These are phyloP conservation scores for Therioaphis trifolii DNA, from an alignment of 2,888 invertebrate species.

Conservation along the genomic window DNA sequence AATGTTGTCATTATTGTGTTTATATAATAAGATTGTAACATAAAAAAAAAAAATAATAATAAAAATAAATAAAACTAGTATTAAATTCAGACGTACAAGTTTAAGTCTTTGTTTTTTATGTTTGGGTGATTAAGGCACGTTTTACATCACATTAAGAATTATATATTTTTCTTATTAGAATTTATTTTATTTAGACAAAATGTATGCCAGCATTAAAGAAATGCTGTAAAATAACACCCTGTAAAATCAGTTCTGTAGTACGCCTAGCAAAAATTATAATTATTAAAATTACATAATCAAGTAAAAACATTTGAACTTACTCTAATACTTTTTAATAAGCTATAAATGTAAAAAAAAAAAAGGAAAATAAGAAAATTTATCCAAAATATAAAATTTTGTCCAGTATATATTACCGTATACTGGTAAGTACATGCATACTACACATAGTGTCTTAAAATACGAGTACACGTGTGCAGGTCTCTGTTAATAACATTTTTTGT, in stretches of 20 bases:
- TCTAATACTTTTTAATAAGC: constrained; percentile 39
- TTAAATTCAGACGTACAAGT: constrained; percentile 44
- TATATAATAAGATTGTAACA: background rate
- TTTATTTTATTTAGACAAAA: constrained; percentile 39
- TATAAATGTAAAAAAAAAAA: constrained; percentile 10
- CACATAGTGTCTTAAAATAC: constrained; percentile 12
- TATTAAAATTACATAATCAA: constrained; percentile 32
- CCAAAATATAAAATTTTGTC: constrained; percentile 19
- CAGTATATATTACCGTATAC: constrained; percentile 5
- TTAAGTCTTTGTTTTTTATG: constrained; percentile 54
- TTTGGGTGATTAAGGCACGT: constrained; percentile 55
- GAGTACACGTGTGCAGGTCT: background rate
- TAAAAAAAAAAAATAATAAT: constrained; percentile 26
- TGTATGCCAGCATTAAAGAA: constrained; percentile 16
- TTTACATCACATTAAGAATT: constrained; percentile 47
- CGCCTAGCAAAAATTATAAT: constrained; percentile 43
- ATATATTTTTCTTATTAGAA: constrained; percentile 27
- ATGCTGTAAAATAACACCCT: constrained; percentile 54
- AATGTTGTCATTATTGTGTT: constrained; percentile 24
- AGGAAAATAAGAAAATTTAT: constrained; percentile 1
- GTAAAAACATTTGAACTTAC: constrained; percentile 43
- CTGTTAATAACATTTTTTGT: background rate
- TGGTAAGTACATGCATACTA: constrained; percentile 23
- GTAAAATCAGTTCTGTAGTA: constrained; percentile 60
- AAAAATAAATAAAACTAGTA: constrained; percentile 46